Percentiles rank a stretch among this genome's conserved stretches.
Evolutionary conservation across 2,113 vertebrate genomes (phyloP).

Genomic region (Sebastes schlegelii): DNA sequence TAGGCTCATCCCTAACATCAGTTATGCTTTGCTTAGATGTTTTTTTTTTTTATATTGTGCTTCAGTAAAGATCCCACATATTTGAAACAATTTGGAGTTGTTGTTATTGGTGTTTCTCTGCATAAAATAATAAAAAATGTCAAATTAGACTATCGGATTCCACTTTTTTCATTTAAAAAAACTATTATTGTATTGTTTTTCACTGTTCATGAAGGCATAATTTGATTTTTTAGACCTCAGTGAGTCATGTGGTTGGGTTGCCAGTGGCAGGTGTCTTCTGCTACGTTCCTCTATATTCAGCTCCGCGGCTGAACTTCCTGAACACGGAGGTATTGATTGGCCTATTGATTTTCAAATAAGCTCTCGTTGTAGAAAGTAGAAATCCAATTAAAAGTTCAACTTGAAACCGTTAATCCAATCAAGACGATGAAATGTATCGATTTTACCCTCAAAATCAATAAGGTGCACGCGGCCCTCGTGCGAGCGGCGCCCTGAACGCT

Average conservation of each 20-base stretch:
- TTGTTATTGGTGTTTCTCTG: neutral
- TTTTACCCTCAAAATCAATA: constrained; percentile 81
- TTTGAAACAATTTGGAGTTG: neutral
- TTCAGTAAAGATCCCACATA: neutral
- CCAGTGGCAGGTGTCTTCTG: constrained; percentile 64
- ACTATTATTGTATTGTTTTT: neutral
- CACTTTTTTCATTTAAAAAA: neutral
- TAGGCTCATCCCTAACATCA: neutral
- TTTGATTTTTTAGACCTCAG: constrained; percentile 32
- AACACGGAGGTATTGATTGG: constrained; percentile 77
- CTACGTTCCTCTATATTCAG: constrained; percentile 21
- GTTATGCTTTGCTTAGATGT: neutral
- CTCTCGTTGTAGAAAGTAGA: constrained; percentile 75
- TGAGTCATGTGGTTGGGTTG: neutral
- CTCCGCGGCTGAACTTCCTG: constrained; percentile 61
- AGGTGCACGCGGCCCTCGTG: constrained; percentile 18
- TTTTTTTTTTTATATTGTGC: neutral
- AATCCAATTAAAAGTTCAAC: constrained; percentile 85
- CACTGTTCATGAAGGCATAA: neutral
- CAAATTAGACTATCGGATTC: neutral
- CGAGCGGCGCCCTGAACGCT: constrained; percentile 3
- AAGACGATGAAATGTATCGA: constrained; percentile 79
- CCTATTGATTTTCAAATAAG: constrained; percentile 83
- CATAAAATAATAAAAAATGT: neutral
- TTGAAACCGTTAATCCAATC: constrained; percentile 81